Evolutionary conservation across 2,113 vertebrate genomes (phyloP).

Genomic region (Seriola dumerili): DNA sequence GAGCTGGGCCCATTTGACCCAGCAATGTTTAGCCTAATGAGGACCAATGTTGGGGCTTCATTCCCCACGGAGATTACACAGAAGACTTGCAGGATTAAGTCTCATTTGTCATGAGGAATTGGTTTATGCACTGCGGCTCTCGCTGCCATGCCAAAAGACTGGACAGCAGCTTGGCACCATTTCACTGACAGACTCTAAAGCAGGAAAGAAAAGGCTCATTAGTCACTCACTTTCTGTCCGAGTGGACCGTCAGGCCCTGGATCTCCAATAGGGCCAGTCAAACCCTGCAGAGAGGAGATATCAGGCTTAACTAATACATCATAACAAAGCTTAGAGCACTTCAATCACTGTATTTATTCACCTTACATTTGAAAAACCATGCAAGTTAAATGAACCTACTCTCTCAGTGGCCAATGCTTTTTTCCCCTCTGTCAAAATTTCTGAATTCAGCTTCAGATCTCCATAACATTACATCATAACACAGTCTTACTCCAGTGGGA

Average conservation of each 20-base stretch:
- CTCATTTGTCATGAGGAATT: slow-evolving; percentile 83
- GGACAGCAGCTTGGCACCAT: slow-evolving; percentile 71
- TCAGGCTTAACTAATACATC: slow-evolving; percentile 56
- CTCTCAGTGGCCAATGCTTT: neutral
- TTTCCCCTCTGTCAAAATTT: neutral
- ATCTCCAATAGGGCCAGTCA: slow-evolving; percentile 93
- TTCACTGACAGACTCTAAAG: slow-evolving; percentile 62
- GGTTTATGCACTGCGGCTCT: slow-evolving; percentile 73
- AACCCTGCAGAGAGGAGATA: slow-evolving; percentile 86
- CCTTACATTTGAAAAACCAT: neutral
- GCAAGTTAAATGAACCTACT: neutral
- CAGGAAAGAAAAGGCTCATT: slow-evolving; percentile 65
- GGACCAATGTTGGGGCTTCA: slow-evolving; percentile 66
- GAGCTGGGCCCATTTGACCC: slow-evolving; percentile 63
- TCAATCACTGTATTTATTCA: neutral
- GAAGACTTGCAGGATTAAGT: slow-evolving; percentile 80
- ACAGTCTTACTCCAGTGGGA: slow-evolving; percentile 39
- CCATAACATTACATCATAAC: slow-evolving; percentile 21
- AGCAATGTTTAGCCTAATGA: slow-evolving; percentile 76
- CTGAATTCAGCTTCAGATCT: neutral
- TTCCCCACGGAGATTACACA: slow-evolving; percentile 76
- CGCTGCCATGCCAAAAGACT: slow-evolving; percentile 52
- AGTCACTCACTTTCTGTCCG: slow-evolving; percentile 93
- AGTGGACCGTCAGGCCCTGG: slow-evolving; percentile 87
- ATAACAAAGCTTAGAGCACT: slow-evolving; percentile 17